Conservation (phyloP, 2,113 vertebrate species). For the Odontesthes bonariensis region DNA sequence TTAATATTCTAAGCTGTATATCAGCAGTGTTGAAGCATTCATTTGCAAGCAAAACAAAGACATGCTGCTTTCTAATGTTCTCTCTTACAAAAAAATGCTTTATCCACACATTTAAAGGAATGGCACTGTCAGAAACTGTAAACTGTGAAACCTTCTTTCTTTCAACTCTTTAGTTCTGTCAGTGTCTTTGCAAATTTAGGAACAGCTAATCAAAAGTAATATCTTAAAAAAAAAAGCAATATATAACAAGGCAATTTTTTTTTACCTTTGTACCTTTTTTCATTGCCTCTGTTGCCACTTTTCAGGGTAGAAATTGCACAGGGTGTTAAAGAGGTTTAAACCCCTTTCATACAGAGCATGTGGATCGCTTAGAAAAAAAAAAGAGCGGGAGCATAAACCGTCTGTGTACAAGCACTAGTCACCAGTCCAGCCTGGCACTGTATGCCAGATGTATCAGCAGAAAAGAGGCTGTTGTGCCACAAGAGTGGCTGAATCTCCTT, state of each 20-base stretch:
- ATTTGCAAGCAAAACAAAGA: background rate
- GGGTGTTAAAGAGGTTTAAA: conserved; percentile 17
- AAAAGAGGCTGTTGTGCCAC: conserved; percentile 54
- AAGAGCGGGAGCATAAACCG: conserved; percentile 23
- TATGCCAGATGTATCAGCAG: conserved; percentile 35
- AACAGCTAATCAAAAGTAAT: too few species aligned
- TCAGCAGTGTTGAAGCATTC: background rate
- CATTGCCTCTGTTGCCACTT: background rate
- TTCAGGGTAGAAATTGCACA: background rate
- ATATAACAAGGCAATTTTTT: too few species aligned
- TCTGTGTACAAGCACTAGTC: conserved; percentile 60
- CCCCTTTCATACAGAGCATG: conserved; percentile 26
- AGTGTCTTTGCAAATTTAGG: too few species aligned
- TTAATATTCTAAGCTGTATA: background rate
- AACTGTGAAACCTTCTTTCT: background rate
- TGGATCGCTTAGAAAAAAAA: conserved; percentile 29
- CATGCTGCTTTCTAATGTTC: background rate
- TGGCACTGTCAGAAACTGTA: too few species aligned
- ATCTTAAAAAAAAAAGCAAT: too few species aligned
- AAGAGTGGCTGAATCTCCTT: conserved; percentile 34
- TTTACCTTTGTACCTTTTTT: background rate
- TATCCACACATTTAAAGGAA: too few species aligned
- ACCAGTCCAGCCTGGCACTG: conserved; percentile 37
- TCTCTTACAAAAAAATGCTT: background rate
- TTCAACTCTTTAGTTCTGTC: background rate